A percentile compares a stretch with the other conserved stretches of the same genome.
Conservation (phyloP, 1,140 invertebrate species). For the Myzus persicae region DNA sequence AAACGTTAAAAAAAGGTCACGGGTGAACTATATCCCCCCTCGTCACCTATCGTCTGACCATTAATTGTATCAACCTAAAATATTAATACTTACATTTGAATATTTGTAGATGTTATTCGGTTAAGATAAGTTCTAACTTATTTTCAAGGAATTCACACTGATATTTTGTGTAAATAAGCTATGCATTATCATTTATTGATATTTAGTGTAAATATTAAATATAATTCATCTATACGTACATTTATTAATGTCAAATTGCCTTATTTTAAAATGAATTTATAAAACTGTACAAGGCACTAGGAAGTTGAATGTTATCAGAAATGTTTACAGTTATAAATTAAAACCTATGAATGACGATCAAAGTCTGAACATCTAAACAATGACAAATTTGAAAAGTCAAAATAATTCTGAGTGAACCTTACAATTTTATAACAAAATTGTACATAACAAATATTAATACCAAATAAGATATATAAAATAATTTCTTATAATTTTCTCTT, state of each 20-base stretch:
- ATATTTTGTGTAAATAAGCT: neutral
- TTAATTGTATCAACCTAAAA: no score
- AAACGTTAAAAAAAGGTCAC: no score
- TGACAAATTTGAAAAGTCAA: neutral
- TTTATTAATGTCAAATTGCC: no score
- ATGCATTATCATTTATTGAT: no score
- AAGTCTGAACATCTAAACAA: neutral
- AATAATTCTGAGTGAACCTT: neutral
- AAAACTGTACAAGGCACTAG: neutral
- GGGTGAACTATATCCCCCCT: no score
- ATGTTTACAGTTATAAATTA: neutral
- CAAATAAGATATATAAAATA: no score
- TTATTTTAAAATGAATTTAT: no score
- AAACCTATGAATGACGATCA: neutral
- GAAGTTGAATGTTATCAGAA: neutral
- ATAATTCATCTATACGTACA: no score
- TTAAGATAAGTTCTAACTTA: neutral
- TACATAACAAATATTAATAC: no score
- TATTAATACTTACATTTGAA: neutral
- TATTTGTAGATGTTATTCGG: neutral
- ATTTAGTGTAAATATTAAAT: no score
- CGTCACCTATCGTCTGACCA: no score
- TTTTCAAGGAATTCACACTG: neutral
- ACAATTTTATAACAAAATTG: neutral
- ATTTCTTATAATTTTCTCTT: neutral